Evolutionary conservation across 2,113 vertebrate genomes (phyloP), one percentile per base, ranked within the genome.

Genomic region (Psilopogon haemacephalus): DNA sequence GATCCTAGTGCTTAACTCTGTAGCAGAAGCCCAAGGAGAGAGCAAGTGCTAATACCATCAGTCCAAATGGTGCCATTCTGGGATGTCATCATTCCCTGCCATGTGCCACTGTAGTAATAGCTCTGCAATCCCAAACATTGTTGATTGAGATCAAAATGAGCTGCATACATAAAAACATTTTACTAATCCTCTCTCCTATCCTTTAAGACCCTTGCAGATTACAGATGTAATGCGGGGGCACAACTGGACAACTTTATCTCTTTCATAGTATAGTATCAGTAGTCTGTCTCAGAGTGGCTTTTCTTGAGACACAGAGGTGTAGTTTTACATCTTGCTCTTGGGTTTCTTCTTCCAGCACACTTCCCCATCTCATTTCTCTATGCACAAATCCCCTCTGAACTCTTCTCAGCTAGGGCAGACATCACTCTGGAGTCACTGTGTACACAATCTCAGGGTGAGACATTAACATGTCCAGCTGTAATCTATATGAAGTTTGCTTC

Each of bases 31-130:
- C 26, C 19, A 60, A 30, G 63, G 9, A 67, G 11, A 46, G 15
- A 56, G 7, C 19, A 52, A 52, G 6, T 7, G n/a, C 20, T 37
- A 63, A 77, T 0, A 0, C 27, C 70, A 15, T 12, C 38, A 76
- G 23, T 17, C 48, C 11, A 64, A 20, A 19, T 0, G 2, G 4
- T 73, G 24, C 19, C 1, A 1, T 1, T 1, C 8, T 24, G 28
- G 19, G 17, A 2, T 54, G 37, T 52, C 37, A 48, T 9, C 0
- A 0, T 60, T 48, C 16, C 35, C 46, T 87, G 35, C 33, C 1
- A 1, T 15, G 7, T 52, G 58, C 13, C 33, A 52, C 38, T 1
- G 0, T 30, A 67, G 21, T 1, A 1, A 87, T 11, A 21, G 8
- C 20, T 62, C 52, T 87, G 30, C 3, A 5, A 58, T 67, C n/a